phyloP scores from a whole-genome alignment of 2,888 invertebrate genomes.

The Crematogaster levior region DNA sequence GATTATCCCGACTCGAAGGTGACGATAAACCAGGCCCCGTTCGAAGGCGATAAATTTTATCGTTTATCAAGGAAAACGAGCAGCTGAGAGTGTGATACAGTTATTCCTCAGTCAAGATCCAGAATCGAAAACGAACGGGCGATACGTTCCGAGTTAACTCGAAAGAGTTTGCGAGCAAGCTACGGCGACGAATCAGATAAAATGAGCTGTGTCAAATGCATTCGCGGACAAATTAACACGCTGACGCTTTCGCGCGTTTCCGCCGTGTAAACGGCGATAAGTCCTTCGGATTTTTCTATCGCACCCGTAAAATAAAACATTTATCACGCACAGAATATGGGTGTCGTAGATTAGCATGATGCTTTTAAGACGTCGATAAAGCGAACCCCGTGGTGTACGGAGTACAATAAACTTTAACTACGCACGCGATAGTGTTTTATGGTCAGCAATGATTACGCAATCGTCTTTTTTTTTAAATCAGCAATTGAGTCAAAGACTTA shows the following conservation, averaged over 20 bases:
- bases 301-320: constrained; percentile 23
- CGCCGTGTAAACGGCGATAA: constrained; percentile 22
- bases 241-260: neutral
- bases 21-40: constrained; percentile 52
- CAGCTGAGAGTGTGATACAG: constrained; percentile 37
- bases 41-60: constrained; percentile 64
- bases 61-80: constrained; percentile 57
- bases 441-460: neutral
- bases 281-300: constrained; percentile 46
- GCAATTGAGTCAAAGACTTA: neutral
- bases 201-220: neutral
- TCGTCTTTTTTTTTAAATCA: neutral
- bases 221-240: neutral
- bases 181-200: neutral
- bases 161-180: neutral
- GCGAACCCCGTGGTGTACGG: neutral
- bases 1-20: constrained; percentile 54
- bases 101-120: constrained; percentile 36
- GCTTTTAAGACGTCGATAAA: constrained; percentile 38
- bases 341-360: constrained; percentile 19
- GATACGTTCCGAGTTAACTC: neutral
- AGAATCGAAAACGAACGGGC: neutral
- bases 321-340: constrained; percentile 27
- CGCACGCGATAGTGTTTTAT: constrained; percentile 19
- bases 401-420: constrained; percentile 41